Conservation (phyloP, 1,140 invertebrate genomes). For the Drosophila neocordata region DNA sequence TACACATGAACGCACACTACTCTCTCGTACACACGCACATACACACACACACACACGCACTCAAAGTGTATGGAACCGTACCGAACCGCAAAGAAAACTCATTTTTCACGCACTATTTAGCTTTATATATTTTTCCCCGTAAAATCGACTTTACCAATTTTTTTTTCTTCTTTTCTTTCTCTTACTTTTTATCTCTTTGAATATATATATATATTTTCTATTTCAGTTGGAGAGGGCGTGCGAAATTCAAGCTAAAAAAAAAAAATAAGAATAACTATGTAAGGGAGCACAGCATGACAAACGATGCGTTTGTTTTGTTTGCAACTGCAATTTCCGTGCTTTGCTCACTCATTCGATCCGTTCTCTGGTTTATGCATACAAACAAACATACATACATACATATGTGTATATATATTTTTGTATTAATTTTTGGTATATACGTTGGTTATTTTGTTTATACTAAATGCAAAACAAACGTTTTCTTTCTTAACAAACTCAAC, state of each 20-base stretch:
- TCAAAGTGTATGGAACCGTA: slow-evolving; percentile 40
- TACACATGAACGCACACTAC: slow-evolving; percentile 29
- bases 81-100: slow-evolving; percentile 65
- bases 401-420: slow-evolving; percentile 33
- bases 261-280: no score
- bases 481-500: slow-evolving; percentile 71
- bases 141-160: slow-evolving; percentile 47
- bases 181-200: slow-evolving; percentile 13
- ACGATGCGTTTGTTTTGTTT: slow-evolving; percentile 72
- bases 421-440: slow-evolving; percentile 26
- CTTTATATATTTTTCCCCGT: slow-evolving; percentile 53
- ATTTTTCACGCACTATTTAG: slow-evolving; percentile 78
- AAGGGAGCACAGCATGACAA: slow-evolving; percentile 58
- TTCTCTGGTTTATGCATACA: slow-evolving; percentile 12
- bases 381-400: no score
- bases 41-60: slow-evolving; percentile 21
- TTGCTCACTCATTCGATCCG: background rate
- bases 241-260: slow-evolving; percentile 56
- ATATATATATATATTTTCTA: background rate
- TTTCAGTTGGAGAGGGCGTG: slow-evolving; percentile 19
- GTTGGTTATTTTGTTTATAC: slow-evolving; percentile 21
- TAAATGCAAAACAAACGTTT: slow-evolving; percentile 71
- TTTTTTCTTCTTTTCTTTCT: slow-evolving; percentile 22
- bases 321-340: slow-evolving; percentile 71
- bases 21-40: slow-evolving; percentile 16